Conservation (phyloP, 37 sponge, comb jelly and placozoan species). For the Bolinopsis microptera region DNA sequence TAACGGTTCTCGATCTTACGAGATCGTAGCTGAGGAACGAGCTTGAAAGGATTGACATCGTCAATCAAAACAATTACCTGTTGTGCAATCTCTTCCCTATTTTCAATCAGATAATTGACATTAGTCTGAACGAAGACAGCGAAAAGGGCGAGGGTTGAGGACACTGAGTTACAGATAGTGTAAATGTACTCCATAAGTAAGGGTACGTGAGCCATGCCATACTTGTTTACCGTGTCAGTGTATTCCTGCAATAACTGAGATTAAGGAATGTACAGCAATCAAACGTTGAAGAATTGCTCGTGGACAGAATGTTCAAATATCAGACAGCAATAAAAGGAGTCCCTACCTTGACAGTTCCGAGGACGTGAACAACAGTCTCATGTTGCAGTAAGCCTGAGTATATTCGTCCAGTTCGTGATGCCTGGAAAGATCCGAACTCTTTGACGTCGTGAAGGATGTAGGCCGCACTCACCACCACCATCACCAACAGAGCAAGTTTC, state of each 20-base stretch:
- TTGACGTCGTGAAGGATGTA: constrained; percentile 35
- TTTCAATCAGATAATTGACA: background rate
- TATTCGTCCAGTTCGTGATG: constrained; percentile 20
- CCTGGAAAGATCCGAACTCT: constrained; percentile 30
- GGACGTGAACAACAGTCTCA: background rate
- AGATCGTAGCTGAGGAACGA: too few species aligned
- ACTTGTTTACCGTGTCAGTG: background rate
- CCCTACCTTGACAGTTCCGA: background rate
- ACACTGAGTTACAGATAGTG: constrained; percentile 57
- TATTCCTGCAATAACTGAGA: background rate
- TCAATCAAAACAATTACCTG: constrained; percentile 1
- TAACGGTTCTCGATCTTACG: too few species aligned
- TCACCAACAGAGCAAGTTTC: constrained; percentile 13
- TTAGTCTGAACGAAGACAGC: constrained; percentile 22
- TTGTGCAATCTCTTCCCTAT: background rate
- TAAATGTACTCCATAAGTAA: constrained; percentile 47
- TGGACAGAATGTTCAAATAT: too few species aligned
- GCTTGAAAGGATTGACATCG: background rate
- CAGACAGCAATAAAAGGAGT: too few species aligned
- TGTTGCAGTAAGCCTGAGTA: background rate
- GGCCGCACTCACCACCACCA: background rate
- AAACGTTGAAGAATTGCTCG: too few species aligned
- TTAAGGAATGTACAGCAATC: too few species aligned
- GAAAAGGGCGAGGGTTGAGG: background rate
- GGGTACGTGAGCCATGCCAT: constrained; percentile 25